Conservation (phyloP, 2,113 vertebrate species). For the Prolemur simus region DNA sequence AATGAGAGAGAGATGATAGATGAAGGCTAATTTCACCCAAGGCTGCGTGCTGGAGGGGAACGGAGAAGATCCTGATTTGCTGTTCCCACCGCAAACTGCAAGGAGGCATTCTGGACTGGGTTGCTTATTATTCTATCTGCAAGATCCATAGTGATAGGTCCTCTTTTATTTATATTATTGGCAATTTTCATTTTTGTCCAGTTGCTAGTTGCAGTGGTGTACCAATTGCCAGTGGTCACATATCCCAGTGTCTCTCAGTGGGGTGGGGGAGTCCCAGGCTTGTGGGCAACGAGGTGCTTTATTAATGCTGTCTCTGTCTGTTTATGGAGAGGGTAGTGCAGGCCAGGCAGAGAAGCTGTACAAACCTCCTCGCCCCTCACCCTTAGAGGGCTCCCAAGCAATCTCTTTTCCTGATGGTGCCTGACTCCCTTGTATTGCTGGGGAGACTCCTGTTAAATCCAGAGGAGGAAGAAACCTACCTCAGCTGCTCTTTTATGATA, state of each 20-base stretch:
- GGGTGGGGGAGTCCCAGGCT: too few species aligned
- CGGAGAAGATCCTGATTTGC: not conserved
- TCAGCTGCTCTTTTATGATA: not conserved
- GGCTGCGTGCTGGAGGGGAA: fast-evolving
- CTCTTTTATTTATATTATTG: too few species aligned
- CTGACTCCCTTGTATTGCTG: not conserved
- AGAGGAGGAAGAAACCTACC: not conserved
- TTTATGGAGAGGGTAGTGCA: not conserved
- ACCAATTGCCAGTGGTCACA: not conserved
- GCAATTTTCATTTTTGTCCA: too few species aligned
- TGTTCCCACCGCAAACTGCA: not conserved
- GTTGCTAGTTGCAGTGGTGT: not conserved
- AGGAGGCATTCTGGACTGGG: not conserved
- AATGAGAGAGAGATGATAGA: too few species aligned
- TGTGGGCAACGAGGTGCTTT: not conserved
- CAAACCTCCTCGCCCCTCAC: not conserved
- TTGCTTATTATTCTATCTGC: not conserved
- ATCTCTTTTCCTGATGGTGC: not conserved
- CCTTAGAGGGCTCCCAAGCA: not conserved
- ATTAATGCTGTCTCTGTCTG: not conserved
- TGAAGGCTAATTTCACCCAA: not conserved
- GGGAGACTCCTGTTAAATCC: not conserved
- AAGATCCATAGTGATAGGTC: too few species aligned
- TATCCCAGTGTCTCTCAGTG: not conserved
- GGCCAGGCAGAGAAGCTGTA: not conserved